A percentile compares a stretch with the other conserved stretches of the same genome.
Conservation (phyloP, 2,888 invertebrate genomes). For the Macrophya annulata region DNA sequence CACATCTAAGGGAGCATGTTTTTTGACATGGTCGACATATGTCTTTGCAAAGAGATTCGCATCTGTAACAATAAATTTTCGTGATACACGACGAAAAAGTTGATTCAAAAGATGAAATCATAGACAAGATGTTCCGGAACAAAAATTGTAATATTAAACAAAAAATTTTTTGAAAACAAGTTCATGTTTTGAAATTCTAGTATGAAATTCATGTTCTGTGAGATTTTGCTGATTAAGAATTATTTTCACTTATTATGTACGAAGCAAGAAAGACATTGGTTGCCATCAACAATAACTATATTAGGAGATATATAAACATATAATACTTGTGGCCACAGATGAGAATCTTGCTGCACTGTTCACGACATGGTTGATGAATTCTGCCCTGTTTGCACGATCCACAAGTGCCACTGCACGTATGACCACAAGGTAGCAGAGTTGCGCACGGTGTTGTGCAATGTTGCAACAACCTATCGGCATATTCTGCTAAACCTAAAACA, state of each 20-base stretch:
- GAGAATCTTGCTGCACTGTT: conserved; percentile 81
- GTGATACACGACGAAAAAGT: background rate
- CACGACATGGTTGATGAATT: conserved; percentile 82
- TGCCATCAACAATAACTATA: background rate
- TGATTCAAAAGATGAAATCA: too few species aligned
- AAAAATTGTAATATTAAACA: background rate
- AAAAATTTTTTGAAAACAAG: background rate
- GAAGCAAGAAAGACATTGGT: background rate
- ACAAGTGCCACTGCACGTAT: conserved; percentile 82
- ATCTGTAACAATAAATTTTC: conserved; percentile 74
- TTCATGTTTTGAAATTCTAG: background rate
- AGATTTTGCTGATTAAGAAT: background rate
- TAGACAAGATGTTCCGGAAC: background rate
- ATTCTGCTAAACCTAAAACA: conserved; percentile 57
- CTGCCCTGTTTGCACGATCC: conserved; percentile 83
- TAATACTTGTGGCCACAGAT: conserved; percentile 84
- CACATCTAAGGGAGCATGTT: conserved; percentile 80
- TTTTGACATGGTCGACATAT: conserved; percentile 82
- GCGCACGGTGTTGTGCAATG: conserved; percentile 80
- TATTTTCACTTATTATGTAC: background rate
- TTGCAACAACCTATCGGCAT: conserved; percentile 70
- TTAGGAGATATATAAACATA: background rate
- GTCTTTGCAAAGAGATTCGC: conserved; percentile 81
- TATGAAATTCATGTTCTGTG: background rate
- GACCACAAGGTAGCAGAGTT: conserved; percentile 79